A percentile compares a stretch with the other conserved stretches of the same genome.
These are phyloP conservation scores for Gadus macrocephalus DNA, from an alignment of 2,113 vertebrate genomes.

Conservation along the genomic window DNA sequence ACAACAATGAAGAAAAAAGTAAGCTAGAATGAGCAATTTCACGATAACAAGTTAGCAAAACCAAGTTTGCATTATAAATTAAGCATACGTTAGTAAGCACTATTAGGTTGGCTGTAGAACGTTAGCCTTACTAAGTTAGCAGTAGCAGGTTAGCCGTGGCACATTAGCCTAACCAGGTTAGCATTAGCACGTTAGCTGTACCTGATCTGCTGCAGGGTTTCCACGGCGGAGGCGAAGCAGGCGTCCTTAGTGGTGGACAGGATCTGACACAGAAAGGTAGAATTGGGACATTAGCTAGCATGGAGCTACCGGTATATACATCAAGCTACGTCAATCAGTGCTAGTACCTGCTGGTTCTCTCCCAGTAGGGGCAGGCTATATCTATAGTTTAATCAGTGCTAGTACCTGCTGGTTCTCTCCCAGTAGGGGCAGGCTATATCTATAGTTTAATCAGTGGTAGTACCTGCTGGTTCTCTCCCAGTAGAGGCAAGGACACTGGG, in stretches of 20 bases:
- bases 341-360: constrained; percentile 83
- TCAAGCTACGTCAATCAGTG: background rate
- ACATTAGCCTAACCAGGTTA: no score
- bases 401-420: constrained; percentile 86
- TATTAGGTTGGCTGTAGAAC: no score
- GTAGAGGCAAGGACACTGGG: constrained; percentile 60
- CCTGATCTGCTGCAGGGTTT: constrained; percentile 98
- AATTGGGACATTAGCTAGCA: background rate
- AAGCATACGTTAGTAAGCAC: no score
- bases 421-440: constrained; percentile 8
- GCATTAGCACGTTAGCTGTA: constrained; percentile 40
- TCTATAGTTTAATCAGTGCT: background rate
- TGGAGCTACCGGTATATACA: background rate
- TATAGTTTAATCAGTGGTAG: no score
- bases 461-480: constrained; percentile 69
- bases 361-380: constrained; percentile 42
- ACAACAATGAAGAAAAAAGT: background rate
- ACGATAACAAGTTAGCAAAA: no score
- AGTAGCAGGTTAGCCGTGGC: no score
- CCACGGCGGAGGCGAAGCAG: constrained; percentile 92
- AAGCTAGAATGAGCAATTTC: no score
- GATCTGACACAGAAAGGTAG: constrained; percentile 68
- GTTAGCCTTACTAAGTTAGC: no score
- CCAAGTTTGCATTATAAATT: no score
- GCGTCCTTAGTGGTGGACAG: constrained; percentile 84